Evolutionary conservation across 2,888 invertebrate species (phyloP).

Genomic region (Agonopterix alstromeriana): DNA sequence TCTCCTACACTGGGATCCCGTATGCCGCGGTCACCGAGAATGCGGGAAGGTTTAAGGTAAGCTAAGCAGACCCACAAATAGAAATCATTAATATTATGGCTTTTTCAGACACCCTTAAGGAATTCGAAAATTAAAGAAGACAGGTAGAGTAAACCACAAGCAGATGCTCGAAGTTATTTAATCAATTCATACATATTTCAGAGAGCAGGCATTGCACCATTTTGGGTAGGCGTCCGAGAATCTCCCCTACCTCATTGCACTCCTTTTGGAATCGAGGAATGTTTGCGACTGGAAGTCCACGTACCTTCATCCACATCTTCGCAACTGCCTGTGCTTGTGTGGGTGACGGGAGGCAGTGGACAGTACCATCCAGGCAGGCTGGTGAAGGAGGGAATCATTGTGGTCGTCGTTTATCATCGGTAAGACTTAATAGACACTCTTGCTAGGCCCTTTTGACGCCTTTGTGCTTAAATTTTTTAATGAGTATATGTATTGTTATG

Average conservation of each 20-base stretch:
- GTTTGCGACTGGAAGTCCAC: conserved; percentile 80
- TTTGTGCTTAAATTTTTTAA: too few species aligned
- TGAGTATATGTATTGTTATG: not conserved
- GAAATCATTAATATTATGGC: not conserved
- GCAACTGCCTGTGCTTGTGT: conserved; percentile 51
- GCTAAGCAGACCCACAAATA: not conserved
- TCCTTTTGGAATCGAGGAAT: conserved; percentile 68
- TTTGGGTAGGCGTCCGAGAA: conserved; percentile 46
- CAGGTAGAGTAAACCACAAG: not conserved
- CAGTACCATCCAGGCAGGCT: conserved; percentile 40
- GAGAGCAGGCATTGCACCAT: conserved; percentile 51
- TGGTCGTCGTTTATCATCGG: conserved; percentile 56
- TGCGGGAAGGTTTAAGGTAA: conserved; percentile 48
- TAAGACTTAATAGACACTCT: conserved; percentile 12
- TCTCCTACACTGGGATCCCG: conserved; percentile 55
- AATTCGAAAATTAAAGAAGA: not conserved
- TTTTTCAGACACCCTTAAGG: not conserved
- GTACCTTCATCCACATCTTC: conserved; percentile 56
- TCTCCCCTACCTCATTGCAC: conserved; percentile 35
- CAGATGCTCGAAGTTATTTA: not conserved
- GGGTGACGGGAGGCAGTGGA: conserved; percentile 47
- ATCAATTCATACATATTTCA: conserved; percentile 18
- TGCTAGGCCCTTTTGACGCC: too few species aligned
- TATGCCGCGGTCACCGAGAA: conserved; percentile 36
- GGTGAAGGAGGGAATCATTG: conserved; percentile 44